Base-by-base conservation (phyloP, 2,888 invertebrate genomes). In the Yponomeuta cagnagella region DNA sequence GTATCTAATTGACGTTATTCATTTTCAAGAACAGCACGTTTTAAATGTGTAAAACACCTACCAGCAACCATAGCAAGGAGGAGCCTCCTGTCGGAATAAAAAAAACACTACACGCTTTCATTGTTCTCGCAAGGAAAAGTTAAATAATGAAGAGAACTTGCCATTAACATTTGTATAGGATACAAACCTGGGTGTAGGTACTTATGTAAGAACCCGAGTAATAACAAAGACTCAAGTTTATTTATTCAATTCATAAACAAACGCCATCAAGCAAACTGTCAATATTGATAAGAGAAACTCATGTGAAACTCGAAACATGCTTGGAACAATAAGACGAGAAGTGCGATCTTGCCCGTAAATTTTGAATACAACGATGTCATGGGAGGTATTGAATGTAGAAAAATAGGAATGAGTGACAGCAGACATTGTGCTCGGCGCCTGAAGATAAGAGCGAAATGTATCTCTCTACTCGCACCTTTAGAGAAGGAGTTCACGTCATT, bases 381-480 rank as follows among this genome's bases (percentile, higher is more conserved):
- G 70, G 72, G 73, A 72, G 72, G 74, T 70, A 64, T 71, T 70
- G 69, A 71, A 71, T 68, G 63, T 37, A 68, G 72, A 72, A 72
- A 72, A 73, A 73, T 73, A 72, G 58, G 68, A 70, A 73, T 72
- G 74, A 73, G 69, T 74, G 74, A 72, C 74, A 72, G 72, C 64
- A 23, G 63, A 23, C 71, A 71, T 72, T 72, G 72, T 73, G 63
- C 5, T n/a, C 10, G 15, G 15, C 48, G 15, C 23, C 63, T 68
- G 71, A 23, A 23, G 23, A 69, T 71, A 72, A 68, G 48, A 31
- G 30, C 58, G 65, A 52, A 69, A 71, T 43, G 64, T 71, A n/a
- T 71, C 31, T 65, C 43, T 43, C 43, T 43, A 43, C 43, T 2
- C 65, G 30, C 30, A 65, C 30, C 65, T 12, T 12, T n/a, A 63